These are phyloP conservation scores for Nasonia oneida DNA, from an alignment of 2,888 invertebrate species.

Conservation along the genomic window DNA sequence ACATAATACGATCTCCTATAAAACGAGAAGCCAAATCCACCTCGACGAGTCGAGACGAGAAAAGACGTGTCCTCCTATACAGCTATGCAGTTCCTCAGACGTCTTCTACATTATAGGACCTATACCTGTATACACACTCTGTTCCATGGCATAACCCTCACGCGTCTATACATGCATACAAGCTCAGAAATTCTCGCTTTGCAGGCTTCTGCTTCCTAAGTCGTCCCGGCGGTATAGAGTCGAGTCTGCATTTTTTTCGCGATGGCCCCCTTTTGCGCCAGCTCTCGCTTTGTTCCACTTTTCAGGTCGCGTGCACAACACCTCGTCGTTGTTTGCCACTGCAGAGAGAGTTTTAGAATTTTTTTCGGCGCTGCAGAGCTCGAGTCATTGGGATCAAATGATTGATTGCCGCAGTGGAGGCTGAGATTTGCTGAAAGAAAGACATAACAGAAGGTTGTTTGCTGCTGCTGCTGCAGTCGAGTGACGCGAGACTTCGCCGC, in stretches of 20 bases:
- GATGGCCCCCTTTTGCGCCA: conserved; percentile 5
- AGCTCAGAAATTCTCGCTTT: conserved; percentile 25
- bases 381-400: background rate
- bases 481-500: background rate
- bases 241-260: background rate
- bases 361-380: background rate
- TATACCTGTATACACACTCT: background rate
- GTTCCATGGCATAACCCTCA: background rate
- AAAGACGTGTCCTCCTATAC: background rate
- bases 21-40: background rate
- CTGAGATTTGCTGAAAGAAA: background rate
- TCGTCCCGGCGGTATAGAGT: background rate
- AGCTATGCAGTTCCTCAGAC: background rate
- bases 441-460: background rate
- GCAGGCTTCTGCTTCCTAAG: conserved; percentile 32
- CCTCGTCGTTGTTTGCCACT: background rate
- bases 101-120: background rate
- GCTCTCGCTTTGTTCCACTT: conserved; percentile 14
- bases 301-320: background rate
- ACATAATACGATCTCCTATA: background rate
- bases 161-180: too few relatives aligned
- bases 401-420: background rate
- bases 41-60: background rate
- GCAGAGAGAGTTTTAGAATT: background rate
- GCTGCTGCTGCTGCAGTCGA: background rate